phyloP scores from a whole-genome alignment of 2,888 invertebrate genomes.

The Schrankia costaestrigalis region DNA sequence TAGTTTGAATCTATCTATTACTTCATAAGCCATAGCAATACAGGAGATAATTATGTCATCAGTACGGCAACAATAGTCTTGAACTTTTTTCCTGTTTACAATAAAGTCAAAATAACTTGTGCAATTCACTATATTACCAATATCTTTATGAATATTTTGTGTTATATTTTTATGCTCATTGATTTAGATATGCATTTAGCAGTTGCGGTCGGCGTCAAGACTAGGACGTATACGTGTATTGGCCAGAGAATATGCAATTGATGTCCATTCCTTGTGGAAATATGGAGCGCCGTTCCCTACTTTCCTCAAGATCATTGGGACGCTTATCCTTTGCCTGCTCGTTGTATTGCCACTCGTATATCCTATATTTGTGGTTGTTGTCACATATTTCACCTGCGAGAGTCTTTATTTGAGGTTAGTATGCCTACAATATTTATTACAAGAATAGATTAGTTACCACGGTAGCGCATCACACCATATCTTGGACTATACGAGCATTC shows the following conservation, averaged over 20 bases:
- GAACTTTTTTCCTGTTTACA: too few species aligned
- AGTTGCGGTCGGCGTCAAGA: constrained; percentile 61
- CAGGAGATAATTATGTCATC: too few species aligned
- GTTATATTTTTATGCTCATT: too few species aligned
- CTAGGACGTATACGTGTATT: constrained; percentile 56
- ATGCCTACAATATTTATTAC: neutral
- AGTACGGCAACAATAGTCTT: too few species aligned
- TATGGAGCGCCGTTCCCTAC: constrained; percentile 75
- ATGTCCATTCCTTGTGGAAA: constrained; percentile 65
- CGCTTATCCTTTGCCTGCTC: constrained; percentile 60
- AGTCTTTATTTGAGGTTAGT: constrained; percentile 62
- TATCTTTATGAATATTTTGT: too few species aligned
- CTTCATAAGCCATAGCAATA: too few species aligned
- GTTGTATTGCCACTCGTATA: constrained; percentile 65
- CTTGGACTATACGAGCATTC: neutral
- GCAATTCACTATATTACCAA: too few species aligned
- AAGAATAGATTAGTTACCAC: neutral
- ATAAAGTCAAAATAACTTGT: too few species aligned
- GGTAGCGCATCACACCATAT: neutral
- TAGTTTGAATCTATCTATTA: too few species aligned
- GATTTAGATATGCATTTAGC: constrained; percentile 29
- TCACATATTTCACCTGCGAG: constrained; percentile 66
- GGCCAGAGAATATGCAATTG: constrained; percentile 56
- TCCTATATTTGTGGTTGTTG: constrained; percentile 53
- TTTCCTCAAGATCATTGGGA: constrained; percentile 69